Evolutionary conservation across 23 tunicate species (phyloP).

Genomic region (Trididemnum miniatum): DNA sequence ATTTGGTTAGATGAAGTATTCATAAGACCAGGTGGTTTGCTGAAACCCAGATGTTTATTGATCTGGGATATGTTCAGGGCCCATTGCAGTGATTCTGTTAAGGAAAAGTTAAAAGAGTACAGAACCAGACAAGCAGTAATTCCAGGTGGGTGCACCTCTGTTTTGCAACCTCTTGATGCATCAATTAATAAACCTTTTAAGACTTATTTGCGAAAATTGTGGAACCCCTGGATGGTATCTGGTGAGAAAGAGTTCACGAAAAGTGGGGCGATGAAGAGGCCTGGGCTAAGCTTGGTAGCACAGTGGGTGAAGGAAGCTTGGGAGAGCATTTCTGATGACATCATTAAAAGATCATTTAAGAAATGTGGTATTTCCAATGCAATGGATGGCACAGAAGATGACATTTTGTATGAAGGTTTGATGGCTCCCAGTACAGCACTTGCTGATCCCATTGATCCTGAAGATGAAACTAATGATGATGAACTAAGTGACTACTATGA

Average conservation of each 20-base stretch:
- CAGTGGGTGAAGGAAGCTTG: slow-evolving; percentile 20
- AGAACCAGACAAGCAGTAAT: slow-evolving; percentile 18
- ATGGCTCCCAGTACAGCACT: too few species aligned
- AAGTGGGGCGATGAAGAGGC: slow-evolving; percentile 8
- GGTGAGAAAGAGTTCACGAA: slow-evolving; percentile 2
- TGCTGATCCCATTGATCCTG: too few species aligned
- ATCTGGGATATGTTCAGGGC: slow-evolving; percentile 33
- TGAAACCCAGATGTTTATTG: neutral
- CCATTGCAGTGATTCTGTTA: slow-evolving; percentile 17
- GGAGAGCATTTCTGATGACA: slow-evolving; percentile 11
- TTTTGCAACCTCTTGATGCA: slow-evolving; percentile 41
- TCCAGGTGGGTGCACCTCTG: slow-evolving; percentile 33
- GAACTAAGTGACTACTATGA: too few species aligned
- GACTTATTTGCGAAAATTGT: neutral
- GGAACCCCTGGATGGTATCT: neutral
- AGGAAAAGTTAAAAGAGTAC: neutral
- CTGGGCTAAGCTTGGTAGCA: slow-evolving; percentile 3
- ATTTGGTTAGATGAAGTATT: slow-evolving; percentile 27
- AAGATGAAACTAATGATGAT: too few species aligned
- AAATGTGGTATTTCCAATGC: slow-evolving; percentile 9
- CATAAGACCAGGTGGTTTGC: slow-evolving; percentile 29
- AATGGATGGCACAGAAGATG: slow-evolving; percentile 21
- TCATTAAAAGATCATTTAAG: neutral
- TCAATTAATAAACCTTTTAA: slow-evolving; percentile 39
- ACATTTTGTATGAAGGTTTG: slow-evolving; percentile 8